Evolutionary conservation across 2,888 invertebrate genomes (phyloP).

Genomic region (Cataglyphis livida): DNA sequence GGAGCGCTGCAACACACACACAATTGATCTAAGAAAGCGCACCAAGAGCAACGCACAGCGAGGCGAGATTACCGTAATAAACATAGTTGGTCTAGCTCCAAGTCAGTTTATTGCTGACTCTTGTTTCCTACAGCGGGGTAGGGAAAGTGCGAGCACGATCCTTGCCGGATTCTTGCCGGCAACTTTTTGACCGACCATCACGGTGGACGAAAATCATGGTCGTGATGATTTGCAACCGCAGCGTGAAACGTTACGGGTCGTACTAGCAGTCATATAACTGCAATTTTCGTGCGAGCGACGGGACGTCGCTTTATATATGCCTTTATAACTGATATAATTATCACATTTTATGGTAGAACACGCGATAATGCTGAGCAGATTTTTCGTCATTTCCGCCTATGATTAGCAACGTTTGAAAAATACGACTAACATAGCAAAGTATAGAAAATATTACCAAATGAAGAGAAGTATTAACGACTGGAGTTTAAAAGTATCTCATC

Average conservation of each 20-base stretch:
- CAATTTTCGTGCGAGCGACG: constrained; percentile 14
- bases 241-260: constrained; percentile 21
- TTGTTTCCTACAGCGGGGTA: constrained; percentile 56
- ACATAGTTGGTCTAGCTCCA: constrained; percentile 73
- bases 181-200: constrained; percentile 40
- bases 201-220: constrained; percentile 37
- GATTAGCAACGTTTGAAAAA: neutral
- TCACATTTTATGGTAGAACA: constrained; percentile 4
- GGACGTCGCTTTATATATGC: constrained; percentile 7
- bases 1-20: constrained; percentile 43
- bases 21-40: constrained; percentile 69
- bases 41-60: constrained; percentile 64
- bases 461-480: neutral
- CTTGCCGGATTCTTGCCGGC: constrained; percentile 37
- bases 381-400: constrained; percentile 18
- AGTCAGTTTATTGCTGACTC: constrained; percentile 66
- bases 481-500: constrained; percentile 35
- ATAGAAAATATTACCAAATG: neutral
- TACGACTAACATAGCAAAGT: neutral
- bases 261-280: constrained; percentile 15
- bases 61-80: constrained; percentile 72
- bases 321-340: constrained; percentile 48
- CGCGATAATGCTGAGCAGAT: neutral
- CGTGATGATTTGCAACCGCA: constrained; percentile 42
- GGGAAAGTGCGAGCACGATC: constrained; percentile 23